These are phyloP conservation scores for Chrysemys picta DNA, from an alignment of 2,113 vertebrate species.

Conservation along the genomic window DNA sequence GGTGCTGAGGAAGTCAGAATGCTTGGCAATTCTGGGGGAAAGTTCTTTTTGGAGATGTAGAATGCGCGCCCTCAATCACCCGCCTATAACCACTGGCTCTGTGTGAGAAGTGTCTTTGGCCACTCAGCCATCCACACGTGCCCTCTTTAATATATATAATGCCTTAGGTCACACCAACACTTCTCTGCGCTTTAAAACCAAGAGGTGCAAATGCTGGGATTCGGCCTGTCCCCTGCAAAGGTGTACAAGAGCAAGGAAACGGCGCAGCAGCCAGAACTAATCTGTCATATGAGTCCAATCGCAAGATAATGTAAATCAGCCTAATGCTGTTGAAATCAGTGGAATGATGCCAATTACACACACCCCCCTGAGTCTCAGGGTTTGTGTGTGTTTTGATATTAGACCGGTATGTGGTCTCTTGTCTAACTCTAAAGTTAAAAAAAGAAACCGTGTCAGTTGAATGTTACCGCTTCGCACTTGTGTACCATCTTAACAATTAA, in stretches of 20 bases:
- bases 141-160: accelerated
- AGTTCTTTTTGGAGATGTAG: background rate
- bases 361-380: background rate
- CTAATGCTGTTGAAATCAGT: background rate
- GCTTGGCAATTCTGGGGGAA: background rate
- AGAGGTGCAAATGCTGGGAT: background rate
- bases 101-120: background rate
- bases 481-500: background rate
- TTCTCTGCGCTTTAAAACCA: background rate
- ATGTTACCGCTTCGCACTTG: background rate
- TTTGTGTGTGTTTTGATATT: background rate
- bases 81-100: background rate
- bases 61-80: background rate
- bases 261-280: background rate
- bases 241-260: background rate
- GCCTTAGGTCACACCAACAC: no score
- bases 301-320: background rate
- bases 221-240: background rate
- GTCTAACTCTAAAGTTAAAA: background rate
- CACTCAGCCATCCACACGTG: background rate
- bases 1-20: background rate
- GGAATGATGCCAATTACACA: background rate
- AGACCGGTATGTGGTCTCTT: background rate
- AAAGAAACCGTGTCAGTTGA: background rate
- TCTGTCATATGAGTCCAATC: background rate